phyloP scores from a whole-genome alignment of 2,888 invertebrate species.

The Drosophila mettleri region DNA sequence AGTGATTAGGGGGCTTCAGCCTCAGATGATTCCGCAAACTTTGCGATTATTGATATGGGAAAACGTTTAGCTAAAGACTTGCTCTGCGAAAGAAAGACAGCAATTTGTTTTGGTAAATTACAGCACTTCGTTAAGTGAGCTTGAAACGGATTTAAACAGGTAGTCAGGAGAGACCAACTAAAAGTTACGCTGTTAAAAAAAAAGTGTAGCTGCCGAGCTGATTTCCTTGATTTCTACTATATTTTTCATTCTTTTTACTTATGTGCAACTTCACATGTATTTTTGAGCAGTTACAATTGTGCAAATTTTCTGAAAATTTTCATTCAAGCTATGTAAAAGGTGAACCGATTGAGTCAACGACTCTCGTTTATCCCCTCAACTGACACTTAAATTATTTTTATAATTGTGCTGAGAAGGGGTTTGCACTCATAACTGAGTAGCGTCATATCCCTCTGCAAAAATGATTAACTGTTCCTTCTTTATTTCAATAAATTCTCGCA shows the following conservation, averaged over 20 bases:
- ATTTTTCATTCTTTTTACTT: too few relatives aligned
- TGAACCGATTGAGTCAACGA: background rate
- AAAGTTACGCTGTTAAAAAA: background rate
- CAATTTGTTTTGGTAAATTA: slow-evolving; percentile 28
- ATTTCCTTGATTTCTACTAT: too few relatives aligned
- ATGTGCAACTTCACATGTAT: too few relatives aligned
- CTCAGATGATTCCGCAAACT: slow-evolving; percentile 26
- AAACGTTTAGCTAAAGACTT: slow-evolving; percentile 23
- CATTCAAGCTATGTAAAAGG: background rate
- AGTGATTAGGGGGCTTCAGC: slow-evolving; percentile 64
- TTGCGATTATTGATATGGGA: slow-evolving; percentile 65
- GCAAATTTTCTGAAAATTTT: background rate
- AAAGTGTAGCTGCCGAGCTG: too few relatives aligned
- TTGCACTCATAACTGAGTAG: background rate
- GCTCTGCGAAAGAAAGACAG: slow-evolving; percentile 2
- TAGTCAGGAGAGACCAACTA: too few relatives aligned
- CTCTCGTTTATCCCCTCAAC: background rate
- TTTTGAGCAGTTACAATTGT: background rate
- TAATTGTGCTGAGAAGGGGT: background rate
- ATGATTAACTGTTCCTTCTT: slow-evolving; percentile 62
- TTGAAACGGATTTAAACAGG: background rate
- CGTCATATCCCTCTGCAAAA: slow-evolving; percentile 16
- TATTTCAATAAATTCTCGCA: slow-evolving; percentile 33
- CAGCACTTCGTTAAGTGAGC: slow-evolving; percentile 1
- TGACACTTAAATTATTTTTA: background rate